Evolutionary conservation across 2,888 invertebrate species (phyloP), one percentile per base, ranked within the genome.

Genomic region (Meandrusa payeni): DNA sequence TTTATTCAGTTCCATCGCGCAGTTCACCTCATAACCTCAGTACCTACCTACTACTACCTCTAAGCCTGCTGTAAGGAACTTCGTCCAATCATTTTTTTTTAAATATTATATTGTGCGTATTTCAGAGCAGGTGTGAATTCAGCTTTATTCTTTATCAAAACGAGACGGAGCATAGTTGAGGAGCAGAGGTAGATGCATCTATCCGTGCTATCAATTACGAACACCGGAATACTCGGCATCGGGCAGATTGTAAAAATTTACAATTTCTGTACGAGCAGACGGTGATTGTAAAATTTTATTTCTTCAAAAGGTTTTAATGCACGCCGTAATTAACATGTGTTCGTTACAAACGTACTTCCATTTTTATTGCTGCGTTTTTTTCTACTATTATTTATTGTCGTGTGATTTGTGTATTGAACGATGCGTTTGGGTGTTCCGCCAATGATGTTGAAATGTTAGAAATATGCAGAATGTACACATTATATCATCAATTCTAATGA

Each of bases 221-320:
- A 28, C 20, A 40, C 26, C 22, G 28, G 15, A 42, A 17, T 29
- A 42, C 19, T 31, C 38, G 20, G 32, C 26, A 53, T 39, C 46
- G 50, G 47, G 50, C 47, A 46, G 54, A 60, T 66, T 69, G 62
- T 71, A 70, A 71, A 74, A 64, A 59, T 71, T 72, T 66, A 74
- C 71, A 69, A 72, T 69, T 61, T 41, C 47, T 23, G 45, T 49
- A 51, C 53, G 53, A 49, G 34, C 31, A 41, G 26, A 31, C 42
- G 43, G 50, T 48, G 56, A 58, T 62, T 59, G 57, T 61, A 59
- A 62, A 62, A 54, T 51, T 60, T 61, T 59, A 62, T 59, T 29
- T 39, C 50, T 51, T 54, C 50, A 55, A 53, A 50, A 50, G 50
- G 40, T 46, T 51, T 50, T 32, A 38, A 38, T 38, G 37, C 24